Conservation (phyloP, 2,797 vertebrate species). For the Anguilla obscura region DNA sequence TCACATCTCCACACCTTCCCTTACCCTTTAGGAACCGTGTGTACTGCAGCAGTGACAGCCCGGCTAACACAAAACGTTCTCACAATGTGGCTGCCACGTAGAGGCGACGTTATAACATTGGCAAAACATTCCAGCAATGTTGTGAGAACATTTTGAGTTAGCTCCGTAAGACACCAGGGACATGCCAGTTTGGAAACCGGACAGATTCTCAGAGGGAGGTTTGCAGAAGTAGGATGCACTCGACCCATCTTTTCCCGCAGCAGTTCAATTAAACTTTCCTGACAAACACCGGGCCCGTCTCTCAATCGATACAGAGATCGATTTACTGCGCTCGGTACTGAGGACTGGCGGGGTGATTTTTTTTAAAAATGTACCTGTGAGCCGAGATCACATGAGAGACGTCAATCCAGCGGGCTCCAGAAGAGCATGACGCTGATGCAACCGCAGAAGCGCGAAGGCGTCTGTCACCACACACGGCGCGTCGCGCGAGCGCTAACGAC, state of each 20-base stretch:
- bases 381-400: not conserved
- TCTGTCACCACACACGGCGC: slow-evolving; percentile 23
- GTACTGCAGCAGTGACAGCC: not conserved
- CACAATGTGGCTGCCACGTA: no score
- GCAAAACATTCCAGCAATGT: no score
- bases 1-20: not conserved
- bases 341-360: not conserved
- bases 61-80: no score
- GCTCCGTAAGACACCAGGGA: not conserved
- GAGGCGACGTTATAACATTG: no score
- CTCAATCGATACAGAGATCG: not conserved
- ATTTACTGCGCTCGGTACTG: not conserved
- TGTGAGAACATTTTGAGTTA: no score
- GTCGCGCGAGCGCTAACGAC: slow-evolving; percentile 14
- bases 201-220: not conserved
- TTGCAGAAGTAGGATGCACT: not conserved
- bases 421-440: not conserved
- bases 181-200: not conserved
- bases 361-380: not conserved
- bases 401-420: not conserved
- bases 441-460: not conserved
- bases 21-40: not conserved
- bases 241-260: not conserved
- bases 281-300: not conserved
- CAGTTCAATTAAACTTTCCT: not conserved